Base-by-base conservation (phyloP, 2,797 vertebrate genomes). In the Microtus californicus region DNA sequence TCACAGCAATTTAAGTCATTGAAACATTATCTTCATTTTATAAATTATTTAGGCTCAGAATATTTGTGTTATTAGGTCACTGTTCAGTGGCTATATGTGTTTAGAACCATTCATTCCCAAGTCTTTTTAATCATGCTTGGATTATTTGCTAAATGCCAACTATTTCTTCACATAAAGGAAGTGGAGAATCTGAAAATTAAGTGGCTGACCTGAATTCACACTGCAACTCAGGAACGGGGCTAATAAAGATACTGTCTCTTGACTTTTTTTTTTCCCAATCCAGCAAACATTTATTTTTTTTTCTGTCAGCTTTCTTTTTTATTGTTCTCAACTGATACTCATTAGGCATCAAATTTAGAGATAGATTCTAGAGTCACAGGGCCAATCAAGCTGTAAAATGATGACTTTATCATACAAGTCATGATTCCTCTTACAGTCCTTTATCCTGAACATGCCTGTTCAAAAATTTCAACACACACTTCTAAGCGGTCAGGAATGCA, bases 331-430 rank as follows among this genome's bases (percentile, higher is more conserved):
- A 21, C 34, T 91, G 56, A 54, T 82, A 6, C 54, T 87, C 37
- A 79, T 89, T 94, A 92, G 43, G 54, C 56, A 74, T 61, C 23
- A 94, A 76, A 83, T 94, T 97, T 67, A 95, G 37, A 83, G 27
- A 89, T 2, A 27, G 19, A 25, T 69, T 76, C 54, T 88, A 40
- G 89, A 85, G 71, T 83, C 2, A 17, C 4, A 87, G 21, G 77
- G 27, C 1, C 73, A 63, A 86, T 92, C 29, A 89, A 86, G n/a
- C 40, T 71, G 56, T 45, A 61, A 25, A 81, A 82, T 8, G 43
- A 34, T 77, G 37, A 67, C 23, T 83, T 89, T 15, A n/a, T 87
- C 34, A 8, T 17, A 37, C 34, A 88, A 90, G 40, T 86, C 71
- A 82, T 48, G 43, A 67, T 48, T 88, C 85, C 37, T 67, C 8